Base-by-base conservation (phyloP, 2,797 vertebrate genomes). In the Lacerta bilineata region DNA sequence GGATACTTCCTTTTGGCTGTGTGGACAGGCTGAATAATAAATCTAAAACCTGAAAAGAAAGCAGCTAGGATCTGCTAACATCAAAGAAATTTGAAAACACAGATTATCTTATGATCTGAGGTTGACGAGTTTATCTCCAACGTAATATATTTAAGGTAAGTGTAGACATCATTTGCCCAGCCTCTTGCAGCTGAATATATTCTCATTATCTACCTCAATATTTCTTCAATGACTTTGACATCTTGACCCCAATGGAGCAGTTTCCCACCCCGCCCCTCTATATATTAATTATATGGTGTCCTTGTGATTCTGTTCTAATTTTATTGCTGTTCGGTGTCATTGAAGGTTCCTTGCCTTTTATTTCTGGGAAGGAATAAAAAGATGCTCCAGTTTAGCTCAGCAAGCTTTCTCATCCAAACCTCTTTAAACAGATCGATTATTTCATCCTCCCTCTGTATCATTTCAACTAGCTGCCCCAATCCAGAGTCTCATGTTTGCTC, bases 211-310 rank as follows among this genome's bases (percentile, higher is more conserved):
- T 17, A 29, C 15, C 33, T 71, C 11, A 59, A 71, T 87, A 80
- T 80, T 80, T 80, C 25, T 80, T 87, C 64, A 71, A 9, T 80
- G 46, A 23, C 55, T 86, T 39, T 39, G 64, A 80, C 66, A 55
- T 80, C 43, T 59, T 80, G 33, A 80, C 43, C 77, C 55, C 46
- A 36, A 15, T 43, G 43, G 36, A 55, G 25, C 64, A 80, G n/a
- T 71, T 71, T 55, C 4, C 25, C 50, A 1, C 50, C 50, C 50
- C 3, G 6, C 69, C 55, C 36, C 41, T 43, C 39, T 23, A 75
- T 64, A 25, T 3, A 61, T 87, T 87, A 83, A 87, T 87, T 82
- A 75, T 76, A 74, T 75, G 39, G 66, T 43, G 18, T 25, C 13
- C 27, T 46, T 75, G 61, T 29, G 55, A 25, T 33, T 13, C 18